Evolutionary conservation across 1,140 invertebrate genomes (phyloP), one percentile per base, ranked within the genome.

Genomic region (Polypedilum vanderplanki): DNA sequence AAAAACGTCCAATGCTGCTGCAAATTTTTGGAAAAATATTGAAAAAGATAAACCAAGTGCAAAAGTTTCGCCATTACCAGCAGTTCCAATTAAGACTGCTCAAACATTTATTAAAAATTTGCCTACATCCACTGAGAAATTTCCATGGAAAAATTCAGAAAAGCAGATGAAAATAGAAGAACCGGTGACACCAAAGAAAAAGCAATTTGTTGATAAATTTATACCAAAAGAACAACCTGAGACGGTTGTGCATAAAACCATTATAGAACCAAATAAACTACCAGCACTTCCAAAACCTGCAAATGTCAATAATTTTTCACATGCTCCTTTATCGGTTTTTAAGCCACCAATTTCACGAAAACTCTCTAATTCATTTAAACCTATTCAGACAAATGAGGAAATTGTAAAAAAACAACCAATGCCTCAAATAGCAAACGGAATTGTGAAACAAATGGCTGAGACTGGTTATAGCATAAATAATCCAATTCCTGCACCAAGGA

Each of bases 321-420:
- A 91, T 78, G 89, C 89, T 2, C 88, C 89, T 1, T 86, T 88
- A 81, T 90, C 90, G 9, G 89, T 89, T 17, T 91, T 91, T 76
- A 88, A 88, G 76, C 89, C 90, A 12, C 83, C 84, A 7, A 70
- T 70, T 18, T 70, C 65, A 22, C 65, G 65, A 8, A 70, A 70
- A 70, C 20, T 70, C 9, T 70, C 65, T 18, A 70, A 70, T 20
- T 18, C 15, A n/a, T 70, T 70, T 18, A 70, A 70, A 7, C 65
- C 65, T 9, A 18, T 70, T 20, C 65, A 70, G 9, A 70, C n/a
- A 10, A 70, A n/a, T 70, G 65, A 70, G 0, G 65, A 70, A 20
- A 10, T 70, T 18, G 5, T 70, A 0, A 82, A 84, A 76, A 87
- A 86, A 77, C 79, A 86, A 77, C 79, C 74, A 10, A 76, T 83